Evolutionary conservation across 1,140 invertebrate genomes (phyloP).

Genomic region (Mamestra configurata): DNA sequence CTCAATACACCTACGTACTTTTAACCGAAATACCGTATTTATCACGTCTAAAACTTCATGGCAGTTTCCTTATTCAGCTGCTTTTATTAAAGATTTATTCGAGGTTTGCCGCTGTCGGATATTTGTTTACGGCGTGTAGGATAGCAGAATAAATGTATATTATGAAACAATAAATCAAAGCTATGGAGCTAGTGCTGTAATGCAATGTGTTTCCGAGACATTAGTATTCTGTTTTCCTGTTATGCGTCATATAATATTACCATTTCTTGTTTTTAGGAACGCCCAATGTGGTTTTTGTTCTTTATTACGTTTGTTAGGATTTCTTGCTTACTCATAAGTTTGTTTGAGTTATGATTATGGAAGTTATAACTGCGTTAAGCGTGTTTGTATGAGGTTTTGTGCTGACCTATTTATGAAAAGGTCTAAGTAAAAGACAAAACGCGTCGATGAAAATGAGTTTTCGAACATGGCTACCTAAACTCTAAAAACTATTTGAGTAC

Average conservation of each 20-base stretch:
- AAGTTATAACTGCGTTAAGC: not conserved
- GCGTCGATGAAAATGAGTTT: no score
- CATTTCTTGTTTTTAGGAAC: conserved; percentile 42
- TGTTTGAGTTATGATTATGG: not conserved
- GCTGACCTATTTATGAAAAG: no score
- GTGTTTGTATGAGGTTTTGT: no score
- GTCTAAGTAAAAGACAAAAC: no score
- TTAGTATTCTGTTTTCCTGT: conserved; percentile 38
- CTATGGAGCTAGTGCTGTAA: conserved; percentile 20
- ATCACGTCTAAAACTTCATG: conserved; percentile 41
- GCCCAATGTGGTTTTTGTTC: conserved; percentile 13
- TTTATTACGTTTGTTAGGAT: not conserved
- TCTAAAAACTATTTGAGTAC: no score
- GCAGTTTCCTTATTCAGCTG: conserved; percentile 41
- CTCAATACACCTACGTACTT: not conserved
- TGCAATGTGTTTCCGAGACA: conserved; percentile 37
- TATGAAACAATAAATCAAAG: conserved; percentile 41
- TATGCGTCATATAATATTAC: conserved; percentile 29
- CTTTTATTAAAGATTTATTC: conserved; percentile 57
- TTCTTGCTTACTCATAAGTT: not conserved
- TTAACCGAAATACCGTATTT: conserved; percentile 27
- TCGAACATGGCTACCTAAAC: no score
- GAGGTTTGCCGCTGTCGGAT: conserved; percentile 47
- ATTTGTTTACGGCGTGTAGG: conserved; percentile 53
- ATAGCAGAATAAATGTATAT: conserved; percentile 46